phyloP scores from a whole-genome alignment of 1,140 invertebrate genomes.

The Calycopis cecrops region DNA sequence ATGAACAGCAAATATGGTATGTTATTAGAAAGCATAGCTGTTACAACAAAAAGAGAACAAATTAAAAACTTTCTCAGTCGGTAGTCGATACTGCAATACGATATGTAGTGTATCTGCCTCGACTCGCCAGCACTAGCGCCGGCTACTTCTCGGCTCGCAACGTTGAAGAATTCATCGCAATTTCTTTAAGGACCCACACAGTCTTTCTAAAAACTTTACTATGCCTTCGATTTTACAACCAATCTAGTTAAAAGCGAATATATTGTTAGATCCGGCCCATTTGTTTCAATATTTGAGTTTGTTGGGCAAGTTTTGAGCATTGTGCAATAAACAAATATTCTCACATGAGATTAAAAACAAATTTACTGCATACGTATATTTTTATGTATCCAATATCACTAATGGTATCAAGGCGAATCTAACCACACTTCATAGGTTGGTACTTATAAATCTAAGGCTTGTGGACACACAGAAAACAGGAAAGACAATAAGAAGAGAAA shows the following conservation, averaged over 20 bases:
- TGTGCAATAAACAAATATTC: too few relatives aligned
- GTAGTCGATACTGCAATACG: constrained; percentile 1
- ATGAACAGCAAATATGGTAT: too few relatives aligned
- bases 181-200: constrained; percentile 36
- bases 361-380: too few relatives aligned
- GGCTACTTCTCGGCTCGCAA: constrained; percentile 43
- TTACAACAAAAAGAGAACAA: constrained; percentile 4
- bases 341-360: too few relatives aligned
- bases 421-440: too few relatives aligned
- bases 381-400: too few relatives aligned
- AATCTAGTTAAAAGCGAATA: constrained; percentile 18
- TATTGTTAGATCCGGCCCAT: background rate
- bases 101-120: constrained; percentile 12
- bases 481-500: too few relatives aligned
- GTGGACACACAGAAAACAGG: too few relatives aligned
- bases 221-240: constrained; percentile 24
- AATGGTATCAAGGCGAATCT: too few relatives aligned
- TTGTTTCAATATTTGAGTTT: too few relatives aligned
- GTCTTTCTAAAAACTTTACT: constrained; percentile 35
- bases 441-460: too few relatives aligned
- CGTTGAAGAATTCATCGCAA: constrained; percentile 55
- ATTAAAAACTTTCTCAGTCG: constrained; percentile 1
- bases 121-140: constrained; percentile 35
- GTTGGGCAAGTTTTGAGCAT: too few relatives aligned
- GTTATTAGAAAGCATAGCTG: background rate